phyloP scores from a whole-genome alignment of 2,888 invertebrate genomes.

The Nephrotoma appendiculata region DNA sequence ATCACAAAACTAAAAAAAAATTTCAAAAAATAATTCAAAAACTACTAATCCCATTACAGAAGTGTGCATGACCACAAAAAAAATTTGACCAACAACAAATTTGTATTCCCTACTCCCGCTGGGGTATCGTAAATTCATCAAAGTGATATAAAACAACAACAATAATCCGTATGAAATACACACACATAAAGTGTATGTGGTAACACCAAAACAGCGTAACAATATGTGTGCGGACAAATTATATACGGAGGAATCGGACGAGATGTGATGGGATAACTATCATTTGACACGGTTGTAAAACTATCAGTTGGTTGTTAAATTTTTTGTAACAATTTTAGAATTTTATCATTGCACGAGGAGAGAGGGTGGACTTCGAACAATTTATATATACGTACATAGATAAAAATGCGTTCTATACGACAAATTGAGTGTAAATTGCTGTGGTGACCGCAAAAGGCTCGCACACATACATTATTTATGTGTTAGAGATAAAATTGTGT shows the following conservation, averaged over 20 bases:
- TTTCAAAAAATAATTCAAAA: not conserved
- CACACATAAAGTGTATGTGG: not conserved
- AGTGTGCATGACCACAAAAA: not conserved
- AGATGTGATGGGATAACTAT: not conserved
- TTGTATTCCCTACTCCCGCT: constrained; percentile 2
- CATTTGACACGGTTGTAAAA: not conserved
- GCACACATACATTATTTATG: not conserved
- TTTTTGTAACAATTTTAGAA: not conserved
- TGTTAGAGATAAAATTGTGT: not conserved
- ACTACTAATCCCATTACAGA: not conserved
- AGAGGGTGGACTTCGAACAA: not conserved
- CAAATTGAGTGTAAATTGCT: not conserved
- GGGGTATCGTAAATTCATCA: constrained; percentile 7
- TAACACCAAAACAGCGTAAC: not conserved
- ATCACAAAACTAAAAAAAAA: not conserved
- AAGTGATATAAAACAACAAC: constrained; percentile 2
- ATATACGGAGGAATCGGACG: not conserved
- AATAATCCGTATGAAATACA: not conserved
- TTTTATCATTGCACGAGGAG: not conserved
- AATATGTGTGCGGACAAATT: not conserved
- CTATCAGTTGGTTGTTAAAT: not conserved
- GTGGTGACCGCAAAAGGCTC: not conserved
- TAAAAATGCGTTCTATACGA: not conserved
- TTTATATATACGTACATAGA: not conserved
- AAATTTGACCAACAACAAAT: not conserved